Percentiles rank a stretch among this genome's conserved stretches.
These are phyloP conservation scores for Pelusios castaneus DNA, from an alignment of 2,113 vertebrate species.

Conservation along the genomic window DNA sequence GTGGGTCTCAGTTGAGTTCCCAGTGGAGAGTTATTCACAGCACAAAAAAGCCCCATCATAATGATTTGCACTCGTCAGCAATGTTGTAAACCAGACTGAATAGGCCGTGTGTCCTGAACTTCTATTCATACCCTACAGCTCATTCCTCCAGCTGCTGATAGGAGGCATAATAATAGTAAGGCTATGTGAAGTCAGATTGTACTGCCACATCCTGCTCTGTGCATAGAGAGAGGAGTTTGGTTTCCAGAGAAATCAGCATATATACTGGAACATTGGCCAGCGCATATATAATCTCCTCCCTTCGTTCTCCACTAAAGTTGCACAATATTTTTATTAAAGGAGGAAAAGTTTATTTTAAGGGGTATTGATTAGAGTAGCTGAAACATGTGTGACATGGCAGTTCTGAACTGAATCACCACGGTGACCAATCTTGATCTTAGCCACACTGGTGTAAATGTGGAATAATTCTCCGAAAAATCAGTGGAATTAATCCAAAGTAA, in stretches of 20 bases:
- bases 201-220: neutral
- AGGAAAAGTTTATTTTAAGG: neutral
- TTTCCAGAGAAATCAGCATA: neutral
- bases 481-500: neutral
- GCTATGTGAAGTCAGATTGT: neutral
- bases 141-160: neutral
- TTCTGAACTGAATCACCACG: neutral
- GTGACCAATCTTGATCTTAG: fast-evolving
- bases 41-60: neutral
- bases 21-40: neutral
- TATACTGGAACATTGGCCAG: fast-evolving
- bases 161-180: neutral
- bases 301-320: fast-evolving
- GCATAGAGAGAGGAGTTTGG: neutral
- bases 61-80: neutral
- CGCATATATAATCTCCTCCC: neutral
- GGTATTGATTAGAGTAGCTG: fast-evolving
- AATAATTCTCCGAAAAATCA: neutral
- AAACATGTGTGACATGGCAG: neutral
- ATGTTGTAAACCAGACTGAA: neutral
- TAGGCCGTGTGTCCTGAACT: neutral
- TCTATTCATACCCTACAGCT: neutral
- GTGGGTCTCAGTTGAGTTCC: neutral
- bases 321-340: neutral
- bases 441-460: fast-evolving